Percentiles rank a stretch among this genome's conserved stretches.
Evolutionary conservation across 2,888 invertebrate genomes (phyloP).

Genomic region (Lagria hirta): DNA sequence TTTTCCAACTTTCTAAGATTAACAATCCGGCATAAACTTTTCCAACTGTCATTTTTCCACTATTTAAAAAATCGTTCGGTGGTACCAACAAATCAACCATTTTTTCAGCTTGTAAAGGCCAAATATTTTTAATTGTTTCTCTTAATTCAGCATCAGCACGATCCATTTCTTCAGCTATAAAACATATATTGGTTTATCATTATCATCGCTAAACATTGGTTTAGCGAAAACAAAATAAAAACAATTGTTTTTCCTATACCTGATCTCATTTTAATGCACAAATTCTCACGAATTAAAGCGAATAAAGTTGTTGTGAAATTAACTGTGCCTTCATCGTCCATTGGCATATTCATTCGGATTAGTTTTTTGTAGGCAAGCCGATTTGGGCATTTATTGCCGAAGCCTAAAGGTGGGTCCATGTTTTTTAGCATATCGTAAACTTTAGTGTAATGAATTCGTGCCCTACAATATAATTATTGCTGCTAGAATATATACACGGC

Average conservation of each 20-base stretch:
- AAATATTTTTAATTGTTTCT: constrained; percentile 92
- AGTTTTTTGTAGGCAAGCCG: constrained; percentile 98
- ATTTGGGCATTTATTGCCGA: constrained; percentile 99
- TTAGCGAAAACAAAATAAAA: background rate
- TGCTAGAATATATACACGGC: no score
- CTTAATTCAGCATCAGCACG: constrained; percentile 95
- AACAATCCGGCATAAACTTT: constrained; percentile 97
- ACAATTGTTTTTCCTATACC: no score
- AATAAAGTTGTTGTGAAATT: constrained; percentile 99
- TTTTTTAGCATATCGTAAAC: constrained; percentile 99
- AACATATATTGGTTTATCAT: no score
- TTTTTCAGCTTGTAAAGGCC: constrained; percentile 98
- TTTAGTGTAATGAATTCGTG: constrained; percentile 96
- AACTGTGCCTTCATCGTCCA: constrained; percentile 94
- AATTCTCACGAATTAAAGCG: constrained; percentile 97
- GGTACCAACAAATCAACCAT: constrained; percentile 94
- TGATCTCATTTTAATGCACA: constrained; percentile 97
- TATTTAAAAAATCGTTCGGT: constrained; percentile 79
- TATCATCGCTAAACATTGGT: no score
- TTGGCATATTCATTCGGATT: constrained; percentile 99
- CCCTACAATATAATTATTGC: no score
- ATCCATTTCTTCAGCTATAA: constrained; percentile 96
- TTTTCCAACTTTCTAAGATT: constrained; percentile 96
- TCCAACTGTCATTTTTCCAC: constrained; percentile 92
- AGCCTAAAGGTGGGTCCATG: constrained; percentile 99